These are phyloP conservation scores for Okamejei kenojei DNA, from an alignment of 2,797 vertebrate species.

Conservation along the genomic window DNA sequence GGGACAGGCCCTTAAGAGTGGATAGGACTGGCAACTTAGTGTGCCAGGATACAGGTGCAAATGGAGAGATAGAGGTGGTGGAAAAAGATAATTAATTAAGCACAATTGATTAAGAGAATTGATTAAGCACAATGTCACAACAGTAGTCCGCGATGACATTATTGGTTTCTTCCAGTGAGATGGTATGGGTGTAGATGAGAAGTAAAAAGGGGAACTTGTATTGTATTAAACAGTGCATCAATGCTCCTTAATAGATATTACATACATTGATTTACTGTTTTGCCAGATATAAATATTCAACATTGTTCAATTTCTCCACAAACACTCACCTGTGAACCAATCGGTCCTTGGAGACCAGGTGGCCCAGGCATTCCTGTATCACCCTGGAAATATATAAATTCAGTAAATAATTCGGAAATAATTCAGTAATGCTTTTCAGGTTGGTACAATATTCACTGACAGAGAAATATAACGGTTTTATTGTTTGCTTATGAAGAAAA, in stretches of 20 bases:
- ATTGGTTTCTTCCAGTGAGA: no score
- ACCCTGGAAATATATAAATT: slow-evolving; percentile 61
- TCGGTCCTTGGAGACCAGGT: slow-evolving; percentile 54
- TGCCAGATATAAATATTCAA: neutral
- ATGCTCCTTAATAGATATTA: neutral
- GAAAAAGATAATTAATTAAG: no score
- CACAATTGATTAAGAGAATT: no score
- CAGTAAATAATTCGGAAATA: neutral
- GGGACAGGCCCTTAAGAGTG: no score
- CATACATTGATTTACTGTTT: neutral
- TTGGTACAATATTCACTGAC: neutral
- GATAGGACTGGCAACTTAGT: no score
- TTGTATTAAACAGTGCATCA: neutral
- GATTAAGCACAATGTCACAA: no score
- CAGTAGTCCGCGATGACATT: no score
- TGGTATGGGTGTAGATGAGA: no score
- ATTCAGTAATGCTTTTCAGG: neutral
- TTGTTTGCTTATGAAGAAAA: neutral
- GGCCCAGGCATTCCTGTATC: slow-evolving; percentile 75
- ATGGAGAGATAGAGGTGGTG: no score
- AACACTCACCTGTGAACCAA: slow-evolving; percentile 70
- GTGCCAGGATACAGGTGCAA: no score
- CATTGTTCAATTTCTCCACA: neutral
- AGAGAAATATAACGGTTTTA: neutral
- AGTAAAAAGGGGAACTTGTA: neutral